These are phyloP conservation scores for Lepetodrilus schrolli DNA, from an alignment of 2,888 invertebrate genomes.

Conservation along the genomic window DNA sequence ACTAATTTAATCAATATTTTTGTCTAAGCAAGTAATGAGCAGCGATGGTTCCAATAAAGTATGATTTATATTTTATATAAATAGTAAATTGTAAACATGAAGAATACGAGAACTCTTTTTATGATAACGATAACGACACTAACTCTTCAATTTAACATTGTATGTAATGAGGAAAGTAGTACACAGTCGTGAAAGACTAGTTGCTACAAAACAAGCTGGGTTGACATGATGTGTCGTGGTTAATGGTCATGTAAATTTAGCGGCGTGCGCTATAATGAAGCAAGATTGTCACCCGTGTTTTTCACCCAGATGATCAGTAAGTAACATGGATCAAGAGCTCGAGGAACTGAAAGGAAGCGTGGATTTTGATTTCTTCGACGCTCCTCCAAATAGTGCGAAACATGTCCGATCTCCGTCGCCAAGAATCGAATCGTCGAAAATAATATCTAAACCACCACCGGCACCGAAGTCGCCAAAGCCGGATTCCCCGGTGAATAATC, in stretches of 20 bases:
- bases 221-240: conserved; percentile 24
- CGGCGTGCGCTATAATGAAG: no score
- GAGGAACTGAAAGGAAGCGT: conserved; percentile 40
- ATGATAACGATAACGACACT: no score
- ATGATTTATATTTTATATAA: no score
- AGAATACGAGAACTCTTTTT: no score
- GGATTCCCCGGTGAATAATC: neutral
- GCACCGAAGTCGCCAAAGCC: conserved; percentile 13
- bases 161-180: neutral
- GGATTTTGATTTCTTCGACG: conserved; percentile 64
- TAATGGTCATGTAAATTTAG: no score
- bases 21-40: no score
- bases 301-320: neutral
- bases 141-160: neutral
- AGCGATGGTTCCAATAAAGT: no score
- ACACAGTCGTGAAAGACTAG: neutral
- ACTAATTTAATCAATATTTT: no score
- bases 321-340: conserved; percentile 25
- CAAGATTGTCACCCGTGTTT: neutral
- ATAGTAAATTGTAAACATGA: no score
- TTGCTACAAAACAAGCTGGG: conserved; percentile 34
- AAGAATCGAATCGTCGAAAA: conserved; percentile 30
- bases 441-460: conserved; percentile 33
- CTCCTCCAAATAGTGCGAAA: conserved; percentile 40
- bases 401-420: conserved; percentile 31